phyloP scores from a whole-genome alignment of 2,797 vertebrate species.

The Myotis planiceps region DNA sequence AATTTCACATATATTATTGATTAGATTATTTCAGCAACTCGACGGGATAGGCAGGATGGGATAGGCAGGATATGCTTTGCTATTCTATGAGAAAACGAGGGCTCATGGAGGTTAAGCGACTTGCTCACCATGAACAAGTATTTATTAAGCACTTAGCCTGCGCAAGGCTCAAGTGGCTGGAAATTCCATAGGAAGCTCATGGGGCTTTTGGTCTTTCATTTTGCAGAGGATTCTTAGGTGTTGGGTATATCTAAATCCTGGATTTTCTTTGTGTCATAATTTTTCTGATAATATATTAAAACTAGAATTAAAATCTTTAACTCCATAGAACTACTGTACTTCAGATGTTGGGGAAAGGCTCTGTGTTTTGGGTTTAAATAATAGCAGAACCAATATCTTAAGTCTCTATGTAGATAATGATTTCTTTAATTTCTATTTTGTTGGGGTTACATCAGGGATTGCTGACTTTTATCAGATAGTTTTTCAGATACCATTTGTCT shows the following conservation, averaged over 20 bases:
- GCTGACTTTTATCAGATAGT: background rate
- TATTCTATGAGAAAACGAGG: background rate
- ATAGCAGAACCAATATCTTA: background rate
- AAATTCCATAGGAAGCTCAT: background rate
- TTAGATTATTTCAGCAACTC: conserved; percentile 30
- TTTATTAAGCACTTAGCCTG: background rate
- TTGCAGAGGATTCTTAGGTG: background rate
- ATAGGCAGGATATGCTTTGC: background rate
- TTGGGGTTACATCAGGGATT: background rate
- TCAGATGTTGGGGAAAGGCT: background rate
- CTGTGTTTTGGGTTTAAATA: background rate
- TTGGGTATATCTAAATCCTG: background rate
- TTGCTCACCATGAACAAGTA: conserved; percentile 23
- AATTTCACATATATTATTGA: conserved; percentile 44
- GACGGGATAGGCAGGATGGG: background rate
- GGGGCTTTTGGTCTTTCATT: background rate
- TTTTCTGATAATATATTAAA: background rate
- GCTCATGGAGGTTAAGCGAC: background rate
- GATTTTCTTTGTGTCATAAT: background rate
- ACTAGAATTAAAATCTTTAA: background rate
- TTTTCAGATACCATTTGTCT: background rate
- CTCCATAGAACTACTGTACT: background rate
- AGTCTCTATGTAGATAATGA: background rate
- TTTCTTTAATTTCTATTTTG: conserved; percentile 1
- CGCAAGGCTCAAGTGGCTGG: background rate